These are phyloP conservation scores for Hydractinia symbiolongicarpus DNA, from an alignment of 30 jellyfish, hydroid and myxozoan species.

Conservation along the genomic window DNA sequence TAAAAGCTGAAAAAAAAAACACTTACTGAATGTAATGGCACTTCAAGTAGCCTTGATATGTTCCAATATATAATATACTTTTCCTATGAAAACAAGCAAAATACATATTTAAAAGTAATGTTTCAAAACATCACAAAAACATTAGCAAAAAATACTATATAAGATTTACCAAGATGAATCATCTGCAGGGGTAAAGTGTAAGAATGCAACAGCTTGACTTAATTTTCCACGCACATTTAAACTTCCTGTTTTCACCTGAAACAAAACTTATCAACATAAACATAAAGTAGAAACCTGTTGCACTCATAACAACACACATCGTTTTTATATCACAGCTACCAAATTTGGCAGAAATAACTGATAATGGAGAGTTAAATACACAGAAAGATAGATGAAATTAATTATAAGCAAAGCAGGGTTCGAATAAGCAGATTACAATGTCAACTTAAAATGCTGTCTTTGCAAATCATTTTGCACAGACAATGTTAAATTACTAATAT, in stretches of 20 bases:
- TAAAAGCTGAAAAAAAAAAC: not conserved
- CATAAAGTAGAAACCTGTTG: not conserved
- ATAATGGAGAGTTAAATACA: too few relatives aligned
- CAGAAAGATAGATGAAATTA: too few relatives aligned
- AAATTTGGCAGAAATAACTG: too few relatives aligned
- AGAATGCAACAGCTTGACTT: constrained; percentile 9
- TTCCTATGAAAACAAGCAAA: constrained; percentile 24
- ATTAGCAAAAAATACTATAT: not conserved
- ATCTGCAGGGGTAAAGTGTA: not conserved
- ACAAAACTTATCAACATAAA: not conserved
- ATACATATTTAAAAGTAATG: not conserved
- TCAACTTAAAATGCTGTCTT: too few relatives aligned
- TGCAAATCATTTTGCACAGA: too few relatives aligned
- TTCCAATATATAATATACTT: constrained; percentile 24
- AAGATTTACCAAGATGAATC: not conserved
- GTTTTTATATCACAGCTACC: too few relatives aligned
- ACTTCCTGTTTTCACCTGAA: not conserved
- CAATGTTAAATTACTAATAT: too few relatives aligned
- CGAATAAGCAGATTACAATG: too few relatives aligned
- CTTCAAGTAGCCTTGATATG: constrained; percentile 49
- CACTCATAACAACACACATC: too few relatives aligned
- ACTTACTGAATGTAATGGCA: constrained; percentile 36
- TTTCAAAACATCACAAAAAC: not conserved
- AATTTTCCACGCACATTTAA: constrained; percentile 18
- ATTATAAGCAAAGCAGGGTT: too few relatives aligned